Base-by-base conservation (phyloP, 1,140 invertebrate species). In the Bombus pascuorum region DNA sequence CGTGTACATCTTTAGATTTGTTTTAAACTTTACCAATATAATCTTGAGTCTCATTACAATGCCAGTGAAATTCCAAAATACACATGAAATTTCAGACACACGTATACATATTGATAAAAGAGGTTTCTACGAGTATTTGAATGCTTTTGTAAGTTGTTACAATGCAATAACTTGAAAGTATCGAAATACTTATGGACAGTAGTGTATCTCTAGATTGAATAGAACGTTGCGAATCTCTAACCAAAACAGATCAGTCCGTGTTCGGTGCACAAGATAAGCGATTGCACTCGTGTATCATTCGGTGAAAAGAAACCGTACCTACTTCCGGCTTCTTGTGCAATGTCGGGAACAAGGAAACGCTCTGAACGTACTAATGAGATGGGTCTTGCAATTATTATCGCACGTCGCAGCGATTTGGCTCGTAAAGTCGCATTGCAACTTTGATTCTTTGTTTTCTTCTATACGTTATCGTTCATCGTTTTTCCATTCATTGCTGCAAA, bases 261-360 rank as follows among this genome's bases (percentile, higher is more conserved):
- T 65, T 34, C 77, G 34, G 10, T n/a, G 66, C 78, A n/a, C 8
- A 39, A 75, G 81, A 87, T 89, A 90, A 89, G n/a, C 62, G 77
- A 86, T 77, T 65, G 68, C 62, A 76, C 70, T 87, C 87, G 86
- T 83, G 78, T 81, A 89, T 90, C 88, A 85, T 59, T 70, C 73
- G 28, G 44, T 57, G 39, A 75, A 82, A 70, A 87, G 53, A 72
- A 76, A 74, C 73, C 73, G 79, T 81, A 28, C 72, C 70, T n/a
- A 68, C 81, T 90, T 89, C 88, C 88, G 88, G 88, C 82, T 90
- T 83, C 82, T 75, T 81, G 70, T 72, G 88, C 80, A 75, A 76
- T 82, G 73, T 76, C 75, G 74, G 76, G 83, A 90, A 90, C 85
- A 82, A 85, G 88, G 80, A 90, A 90, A 81, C 57, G 65, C 37